Evolutionary conservation across 2,797 vertebrate species (phyloP).

Genomic region (Pitangus sulphuratus): DNA sequence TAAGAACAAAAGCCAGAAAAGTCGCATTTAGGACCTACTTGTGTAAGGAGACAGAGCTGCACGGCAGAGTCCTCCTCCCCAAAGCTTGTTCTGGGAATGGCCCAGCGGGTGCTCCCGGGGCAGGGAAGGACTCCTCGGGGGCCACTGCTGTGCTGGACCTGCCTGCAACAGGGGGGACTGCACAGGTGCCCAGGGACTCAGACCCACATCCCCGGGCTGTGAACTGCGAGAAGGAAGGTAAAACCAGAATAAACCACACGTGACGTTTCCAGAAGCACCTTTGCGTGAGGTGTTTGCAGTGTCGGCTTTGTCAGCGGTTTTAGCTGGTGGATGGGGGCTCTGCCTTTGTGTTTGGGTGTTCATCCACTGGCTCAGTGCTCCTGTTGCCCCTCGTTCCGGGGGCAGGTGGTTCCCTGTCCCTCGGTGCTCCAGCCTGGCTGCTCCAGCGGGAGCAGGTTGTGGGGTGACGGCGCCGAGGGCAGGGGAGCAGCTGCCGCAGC

Average conservation of each 20-base stretch:
- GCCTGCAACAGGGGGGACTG: not conserved
- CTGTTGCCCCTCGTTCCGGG: rapidly evolving
- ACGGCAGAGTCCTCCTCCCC: not conserved
- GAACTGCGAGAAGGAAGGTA: not conserved
- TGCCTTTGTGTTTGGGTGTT: not conserved
- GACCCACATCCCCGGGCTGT: not conserved
- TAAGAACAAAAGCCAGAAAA: not conserved
- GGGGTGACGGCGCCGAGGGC: not conserved
- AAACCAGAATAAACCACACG: rapidly evolving
- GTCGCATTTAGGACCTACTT: not conserved
- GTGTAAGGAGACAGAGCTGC: not conserved
- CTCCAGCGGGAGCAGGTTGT: too few species aligned
- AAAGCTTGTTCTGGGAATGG: not conserved
- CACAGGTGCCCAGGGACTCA: not conserved
- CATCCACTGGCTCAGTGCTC: not conserved
- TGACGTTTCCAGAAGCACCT: not conserved
- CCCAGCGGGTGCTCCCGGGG: not conserved
- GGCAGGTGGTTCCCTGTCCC: rapidly evolving
- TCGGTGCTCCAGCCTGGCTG: rapidly evolving
- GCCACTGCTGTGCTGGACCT: not conserved
- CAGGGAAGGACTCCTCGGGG: not conserved
- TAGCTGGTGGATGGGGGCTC: not conserved
- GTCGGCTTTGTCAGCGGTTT: not conserved
- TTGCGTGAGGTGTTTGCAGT: not conserved
- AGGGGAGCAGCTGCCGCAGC: not conserved